These are phyloP conservation scores for Zosterops hypoxanthus DNA, from an alignment of 2,113 vertebrate species.

Conservation along the genomic window DNA sequence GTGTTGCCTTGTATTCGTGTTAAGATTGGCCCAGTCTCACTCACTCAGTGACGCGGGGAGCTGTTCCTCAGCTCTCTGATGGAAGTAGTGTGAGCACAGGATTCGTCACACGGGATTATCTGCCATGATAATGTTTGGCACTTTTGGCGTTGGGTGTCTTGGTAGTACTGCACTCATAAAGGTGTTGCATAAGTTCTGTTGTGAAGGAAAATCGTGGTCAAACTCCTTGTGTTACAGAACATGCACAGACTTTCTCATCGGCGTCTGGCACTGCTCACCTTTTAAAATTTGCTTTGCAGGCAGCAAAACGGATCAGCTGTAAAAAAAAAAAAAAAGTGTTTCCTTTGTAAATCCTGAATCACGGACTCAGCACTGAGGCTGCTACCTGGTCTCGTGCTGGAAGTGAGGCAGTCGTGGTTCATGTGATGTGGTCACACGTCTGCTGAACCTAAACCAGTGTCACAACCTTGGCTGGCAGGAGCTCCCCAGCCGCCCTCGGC, in stretches of 20 bases:
- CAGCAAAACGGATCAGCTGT: neutral
- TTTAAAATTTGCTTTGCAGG: neutral
- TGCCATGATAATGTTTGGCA: neutral
- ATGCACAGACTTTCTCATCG: neutral
- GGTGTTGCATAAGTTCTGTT: neutral
- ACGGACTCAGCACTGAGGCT: neutral
- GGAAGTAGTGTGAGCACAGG: neutral
- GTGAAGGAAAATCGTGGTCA: neutral
- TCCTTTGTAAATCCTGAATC: neutral
- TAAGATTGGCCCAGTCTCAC: neutral
- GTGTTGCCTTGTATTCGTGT: neutral
- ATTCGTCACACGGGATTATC: neutral
- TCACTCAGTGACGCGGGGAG: neutral
- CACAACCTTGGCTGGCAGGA: neutral
- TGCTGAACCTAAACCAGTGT: neutral
- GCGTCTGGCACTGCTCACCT: neutral
- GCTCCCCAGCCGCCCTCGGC: neutral
- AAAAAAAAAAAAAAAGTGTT: neutral
- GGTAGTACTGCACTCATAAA: neutral
- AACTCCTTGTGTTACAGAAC: neutral
- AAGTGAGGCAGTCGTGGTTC: neutral
- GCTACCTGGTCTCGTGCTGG: neutral
- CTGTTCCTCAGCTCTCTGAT: neutral
- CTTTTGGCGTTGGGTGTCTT: neutral
- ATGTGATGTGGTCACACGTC: slow-evolving; percentile 52